Conservation (phyloP, 2,113 vertebrate species). For the Hydrolagus affinis region DNA sequence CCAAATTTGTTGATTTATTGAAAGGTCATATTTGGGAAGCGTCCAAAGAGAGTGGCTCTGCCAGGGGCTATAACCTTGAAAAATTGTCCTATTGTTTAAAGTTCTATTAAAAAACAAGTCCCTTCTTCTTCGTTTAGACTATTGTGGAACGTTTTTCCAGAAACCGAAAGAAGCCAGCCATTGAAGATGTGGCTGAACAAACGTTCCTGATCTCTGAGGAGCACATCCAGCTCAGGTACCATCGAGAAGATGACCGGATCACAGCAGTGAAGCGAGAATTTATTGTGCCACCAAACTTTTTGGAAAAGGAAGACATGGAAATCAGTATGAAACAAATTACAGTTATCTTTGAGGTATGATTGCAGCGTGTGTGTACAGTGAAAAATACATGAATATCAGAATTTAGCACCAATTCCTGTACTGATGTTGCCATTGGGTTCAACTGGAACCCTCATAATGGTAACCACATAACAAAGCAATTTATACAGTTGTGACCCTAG, state of each 20-base stretch:
- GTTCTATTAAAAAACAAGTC: too few relatives aligned
- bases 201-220: constrained; percentile 57
- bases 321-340: constrained; percentile 56
- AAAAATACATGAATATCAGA: neutral
- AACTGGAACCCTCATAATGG: too few relatives aligned
- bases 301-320: constrained; percentile 44
- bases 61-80: constrained; percentile 28
- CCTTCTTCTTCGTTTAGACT: constrained; percentile 49
- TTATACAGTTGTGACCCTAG: too few relatives aligned
- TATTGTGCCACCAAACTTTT: constrained; percentile 45
- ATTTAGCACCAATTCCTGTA: neutral
- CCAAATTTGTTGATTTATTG: constrained; percentile 64
- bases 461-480: too few relatives aligned
- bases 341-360: constrained; percentile 60
- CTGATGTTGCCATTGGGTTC: neutral
- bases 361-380: neutral
- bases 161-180: constrained; percentile 57
- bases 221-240: constrained; percentile 65
- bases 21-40: constrained; percentile 45
- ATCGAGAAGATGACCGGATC: constrained; percentile 56
- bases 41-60: constrained; percentile 33
- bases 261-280: constrained; percentile 65
- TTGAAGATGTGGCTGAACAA: constrained; percentile 67
- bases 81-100: constrained; percentile 9
- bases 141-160: constrained; percentile 75